These are phyloP conservation scores for Cosmia pyralina DNA, from an alignment of 2,888 invertebrate species.

Conservation along the genomic window DNA sequence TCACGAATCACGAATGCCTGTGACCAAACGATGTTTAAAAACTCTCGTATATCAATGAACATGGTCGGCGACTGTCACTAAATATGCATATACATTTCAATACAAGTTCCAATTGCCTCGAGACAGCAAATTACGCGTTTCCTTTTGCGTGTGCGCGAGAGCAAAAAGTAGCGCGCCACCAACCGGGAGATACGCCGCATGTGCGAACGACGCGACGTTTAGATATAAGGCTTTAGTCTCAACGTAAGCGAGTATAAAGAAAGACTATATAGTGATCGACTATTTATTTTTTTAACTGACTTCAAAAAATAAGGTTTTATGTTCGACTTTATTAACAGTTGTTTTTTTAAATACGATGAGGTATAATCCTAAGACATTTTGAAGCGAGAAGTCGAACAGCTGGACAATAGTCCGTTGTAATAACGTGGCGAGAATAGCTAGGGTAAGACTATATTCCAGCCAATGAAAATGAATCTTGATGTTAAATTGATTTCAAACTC, in stretches of 20 bases:
- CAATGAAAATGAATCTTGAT: too few relatives aligned
- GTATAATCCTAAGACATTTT: not conserved
- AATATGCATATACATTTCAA: slow-evolving; percentile 41
- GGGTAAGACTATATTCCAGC: not conserved
- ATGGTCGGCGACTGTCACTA: slow-evolving; percentile 18
- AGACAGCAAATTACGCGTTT: slow-evolving; percentile 55
- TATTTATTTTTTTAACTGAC: too few relatives aligned
- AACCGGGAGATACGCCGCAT: slow-evolving; percentile 42
- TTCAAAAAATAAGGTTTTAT: too few relatives aligned
- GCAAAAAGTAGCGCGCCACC: slow-evolving; percentile 43
- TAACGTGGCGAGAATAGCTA: not conserved
- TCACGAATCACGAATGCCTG: slow-evolving; percentile 1
- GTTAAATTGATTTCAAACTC: not conserved
- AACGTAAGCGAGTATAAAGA: slow-evolving; percentile 2
- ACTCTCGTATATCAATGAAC: slow-evolving; percentile 24
- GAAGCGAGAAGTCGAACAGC: not conserved
- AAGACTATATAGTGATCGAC: too few relatives aligned
- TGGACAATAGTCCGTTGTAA: too few relatives aligned
- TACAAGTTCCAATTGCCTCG: slow-evolving; percentile 35
- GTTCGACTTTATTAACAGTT: too few relatives aligned
- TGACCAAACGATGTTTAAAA: slow-evolving; percentile 5
- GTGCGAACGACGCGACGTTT: slow-evolving; percentile 26
- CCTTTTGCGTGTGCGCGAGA: slow-evolving; percentile 48
- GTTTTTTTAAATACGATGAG: too few relatives aligned
- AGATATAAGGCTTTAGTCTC: not conserved